Evolutionary conservation across 2,888 invertebrate genomes (phyloP), one percentile per base, ranked within the genome.

Genomic region (Itoplectis maculator): DNA sequence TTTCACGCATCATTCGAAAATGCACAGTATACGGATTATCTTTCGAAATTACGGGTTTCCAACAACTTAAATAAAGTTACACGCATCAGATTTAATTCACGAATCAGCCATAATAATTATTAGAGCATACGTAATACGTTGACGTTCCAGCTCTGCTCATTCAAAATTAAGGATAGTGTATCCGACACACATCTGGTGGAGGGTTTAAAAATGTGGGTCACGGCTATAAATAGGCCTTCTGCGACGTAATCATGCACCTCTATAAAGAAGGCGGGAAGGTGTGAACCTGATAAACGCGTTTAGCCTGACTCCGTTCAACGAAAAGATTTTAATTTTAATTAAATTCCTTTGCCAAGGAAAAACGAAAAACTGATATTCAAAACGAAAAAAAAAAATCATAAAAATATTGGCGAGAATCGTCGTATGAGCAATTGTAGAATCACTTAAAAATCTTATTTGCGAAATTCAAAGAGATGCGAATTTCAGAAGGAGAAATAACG

Each of bases 121-220:
- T 75, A 37, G 69, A 47, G 63, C 54, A 45, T 63, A 70, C 54
- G 56, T 69, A 20, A 70, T 29, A 6, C 11, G 23, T 54, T n/a
- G 23, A 56, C 54, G 29, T 18, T 11, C 61, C 13, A 49, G 51
- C 51, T 72, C 54, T 8, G 13, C 18, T 59, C 49, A 68, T 69
- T 47, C 35, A 47, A 70, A 74, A 63, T 70, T 63, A 63, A 68
- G 61, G 51, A 73, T 68, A 18, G 29, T 29, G 29, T 29, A 47
- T 59, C 59, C 47, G 35, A 74, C 70, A 13, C n/a, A 45, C 29
- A 56, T 35, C 23, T n/a, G 29, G 40, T 8, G 23, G 23, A 68
- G 49, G 61, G 49, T 75, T 75, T 61, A 29, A 74, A 80, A 65
- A 80, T 74, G 56, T 75, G 75, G 79, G 79, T 80, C 79, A 65